Base-by-base conservation (phyloP, 2,888 invertebrate genomes). In the Euproctis similis region DNA sequence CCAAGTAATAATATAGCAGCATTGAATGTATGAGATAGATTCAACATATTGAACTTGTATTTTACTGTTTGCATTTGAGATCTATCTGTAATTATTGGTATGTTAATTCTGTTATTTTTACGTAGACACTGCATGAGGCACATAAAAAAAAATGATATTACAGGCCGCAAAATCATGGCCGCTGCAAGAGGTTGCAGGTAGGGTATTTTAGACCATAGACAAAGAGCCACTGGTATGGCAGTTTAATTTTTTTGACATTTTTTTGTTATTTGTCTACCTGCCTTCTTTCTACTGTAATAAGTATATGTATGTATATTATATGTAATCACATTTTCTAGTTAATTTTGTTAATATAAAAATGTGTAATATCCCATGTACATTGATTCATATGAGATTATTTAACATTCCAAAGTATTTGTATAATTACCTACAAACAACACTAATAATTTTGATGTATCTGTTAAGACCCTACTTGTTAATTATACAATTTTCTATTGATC, bases 401-500 rank as follows among this genome's bases (percentile, higher is more conserved):
- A 82, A 84, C 84, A 84, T 84, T 84, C 84, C 84, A 84, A 84
- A 82, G 82, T 82, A 81, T 78, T 75, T 81, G 81, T 82, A 78
- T 68, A 75, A 80, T 80, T 80, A 78, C 78, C 75, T 80, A 78
- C 84, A n/a, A n/a, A n/a, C n/a, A 82, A 68, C 72, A 71, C 78
- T 81, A 81, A 81, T 82, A 75, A 77, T 81, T 78, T 81, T 71
- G 77, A 76, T 76, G 72, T 81, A 82, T 81, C 76, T 81, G 80
- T 82, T 82, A 82, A 82, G 82, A 81, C 69, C 71, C 81, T 82
- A 80, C 82, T 84, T 84, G 84, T 84, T 84, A 81, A 84, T 82
- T 82, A 82, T 84, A 81, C 82, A 84, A 81, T 84, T 84, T 84
- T 84, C 82, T 84, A 84, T 84, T 84, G 84, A 84, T 82, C 80